Evolutionary conservation across 2,888 invertebrate species (phyloP).

Genomic region (Macaria liturata): DNA sequence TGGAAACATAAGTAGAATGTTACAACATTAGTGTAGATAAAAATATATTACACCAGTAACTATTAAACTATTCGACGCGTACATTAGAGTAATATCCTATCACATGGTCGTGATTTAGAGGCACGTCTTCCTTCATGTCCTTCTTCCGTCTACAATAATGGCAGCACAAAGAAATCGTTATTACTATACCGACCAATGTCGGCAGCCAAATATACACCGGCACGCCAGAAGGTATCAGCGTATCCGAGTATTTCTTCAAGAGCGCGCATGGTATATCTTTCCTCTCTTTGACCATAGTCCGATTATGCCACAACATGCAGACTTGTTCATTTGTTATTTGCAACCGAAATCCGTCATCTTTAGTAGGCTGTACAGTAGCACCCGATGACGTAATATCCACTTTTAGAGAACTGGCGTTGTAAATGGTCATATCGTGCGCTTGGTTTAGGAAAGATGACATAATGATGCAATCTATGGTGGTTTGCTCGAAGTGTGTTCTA

Average conservation of each 20-base stretch:
- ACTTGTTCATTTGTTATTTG: conserved; percentile 58
- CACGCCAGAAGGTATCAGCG: conserved; percentile 61
- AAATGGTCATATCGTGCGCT: conserved; percentile 33
- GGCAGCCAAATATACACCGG: conserved; percentile 74
- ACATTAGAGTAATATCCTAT: conserved; percentile 56
- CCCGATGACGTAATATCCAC: conserved; percentile 63
- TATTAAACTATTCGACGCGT: conserved; percentile 25
- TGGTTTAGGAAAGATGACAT: conserved; percentile 69
- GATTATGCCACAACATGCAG: conserved; percentile 71
- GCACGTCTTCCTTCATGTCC: conserved; percentile 50
- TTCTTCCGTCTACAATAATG: conserved; percentile 58
- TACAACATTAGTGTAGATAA: too few species aligned
- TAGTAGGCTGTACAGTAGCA: conserved; percentile 36
- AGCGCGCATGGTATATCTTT: conserved; percentile 63
- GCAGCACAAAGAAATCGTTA: conserved; percentile 56
- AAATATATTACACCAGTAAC: too few species aligned
- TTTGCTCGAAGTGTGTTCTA: conserved; percentile 60
- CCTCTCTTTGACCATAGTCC: conserved; percentile 52
- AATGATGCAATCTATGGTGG: conserved; percentile 66
- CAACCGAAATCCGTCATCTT: conserved; percentile 46
- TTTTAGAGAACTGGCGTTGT: conserved; percentile 42
- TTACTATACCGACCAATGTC: conserved; percentile 51
- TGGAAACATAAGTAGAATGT: too few species aligned
- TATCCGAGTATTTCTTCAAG: conserved; percentile 64
- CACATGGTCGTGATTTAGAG: conserved; percentile 50